These are phyloP conservation scores for Suncus etruscus DNA, from an alignment of 2,113 vertebrate genomes.

Conservation along the genomic window DNA sequence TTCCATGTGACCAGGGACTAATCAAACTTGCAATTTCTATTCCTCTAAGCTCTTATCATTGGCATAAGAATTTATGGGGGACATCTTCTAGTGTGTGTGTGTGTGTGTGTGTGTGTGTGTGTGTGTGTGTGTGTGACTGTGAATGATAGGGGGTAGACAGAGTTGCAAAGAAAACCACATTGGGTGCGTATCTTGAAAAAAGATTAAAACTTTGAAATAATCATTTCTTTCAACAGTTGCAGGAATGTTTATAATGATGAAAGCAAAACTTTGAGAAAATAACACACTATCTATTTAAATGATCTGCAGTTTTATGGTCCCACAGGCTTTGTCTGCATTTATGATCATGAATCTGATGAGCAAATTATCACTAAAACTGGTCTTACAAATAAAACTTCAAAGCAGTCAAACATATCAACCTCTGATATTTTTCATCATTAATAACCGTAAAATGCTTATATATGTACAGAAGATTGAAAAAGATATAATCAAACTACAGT, in stretches of 20 bases:
- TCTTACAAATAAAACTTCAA: background rate
- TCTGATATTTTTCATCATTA: background rate
- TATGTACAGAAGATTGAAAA: background rate
- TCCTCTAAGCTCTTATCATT: background rate
- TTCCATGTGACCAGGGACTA: background rate
- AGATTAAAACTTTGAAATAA: background rate
- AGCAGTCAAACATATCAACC: background rate
- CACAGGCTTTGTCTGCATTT: background rate
- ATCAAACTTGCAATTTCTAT: background rate
- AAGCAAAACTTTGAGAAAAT: background rate
- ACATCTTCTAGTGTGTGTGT: no score
- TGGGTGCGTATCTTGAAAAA: rapidly evolving
- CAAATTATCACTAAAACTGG: background rate
- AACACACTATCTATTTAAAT: background rate
- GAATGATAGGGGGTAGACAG: no score
- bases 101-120: no score
- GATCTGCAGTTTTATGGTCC: background rate
- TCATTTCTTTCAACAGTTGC: background rate
- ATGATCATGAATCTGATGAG: background rate
- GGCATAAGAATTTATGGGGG: background rate
- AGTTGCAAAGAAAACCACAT: no score
- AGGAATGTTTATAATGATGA: background rate
- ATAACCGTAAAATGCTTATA: background rate
- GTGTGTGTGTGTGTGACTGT: no score
- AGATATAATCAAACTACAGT: background rate